Conservation (phyloP, 2,797 vertebrate species). For the Cheracebus regulus region DNA sequence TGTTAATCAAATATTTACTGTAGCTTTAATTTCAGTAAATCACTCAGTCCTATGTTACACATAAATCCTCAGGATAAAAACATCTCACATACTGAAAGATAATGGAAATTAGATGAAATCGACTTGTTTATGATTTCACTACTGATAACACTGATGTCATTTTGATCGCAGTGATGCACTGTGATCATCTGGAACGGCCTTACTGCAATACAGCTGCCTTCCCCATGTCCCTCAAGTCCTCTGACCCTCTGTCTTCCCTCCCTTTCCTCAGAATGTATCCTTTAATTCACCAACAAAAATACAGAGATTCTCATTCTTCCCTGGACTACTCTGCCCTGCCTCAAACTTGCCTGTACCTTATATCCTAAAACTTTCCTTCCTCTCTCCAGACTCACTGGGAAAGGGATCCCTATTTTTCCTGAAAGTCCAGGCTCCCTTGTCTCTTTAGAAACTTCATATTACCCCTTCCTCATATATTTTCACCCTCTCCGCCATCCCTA, state of each 20-base stretch:
- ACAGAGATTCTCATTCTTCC: not conserved
- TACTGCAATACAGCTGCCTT: not conserved
- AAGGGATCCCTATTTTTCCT: not conserved
- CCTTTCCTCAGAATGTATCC: not conserved
- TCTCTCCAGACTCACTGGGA: not conserved
- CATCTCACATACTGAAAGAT: not conserved
- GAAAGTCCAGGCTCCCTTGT: not conserved
- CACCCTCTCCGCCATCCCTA: not conserved
- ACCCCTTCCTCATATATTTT: not conserved
- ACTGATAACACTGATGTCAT: not conserved
- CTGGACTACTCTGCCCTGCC: not conserved
- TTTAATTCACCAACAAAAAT: not conserved
- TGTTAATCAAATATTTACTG: slow-evolving; percentile 46
- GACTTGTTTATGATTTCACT: not conserved
- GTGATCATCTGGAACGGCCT: not conserved
- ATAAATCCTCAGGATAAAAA: slow-evolving; percentile 16
- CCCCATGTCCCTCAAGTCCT: not conserved
- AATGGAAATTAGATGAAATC: not conserved
- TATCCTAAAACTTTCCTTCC: not conserved
- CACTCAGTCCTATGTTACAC: not conserved
- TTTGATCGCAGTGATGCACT: not conserved
- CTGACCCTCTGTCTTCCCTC: too few species aligned
- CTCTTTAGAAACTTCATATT: not conserved
- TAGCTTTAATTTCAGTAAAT: slow-evolving; percentile 17
- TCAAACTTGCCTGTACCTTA: not conserved